Base-by-base conservation (phyloP, 92 coral and sea anemone genomes). In the Umimayanthus chanpuru region DNA sequence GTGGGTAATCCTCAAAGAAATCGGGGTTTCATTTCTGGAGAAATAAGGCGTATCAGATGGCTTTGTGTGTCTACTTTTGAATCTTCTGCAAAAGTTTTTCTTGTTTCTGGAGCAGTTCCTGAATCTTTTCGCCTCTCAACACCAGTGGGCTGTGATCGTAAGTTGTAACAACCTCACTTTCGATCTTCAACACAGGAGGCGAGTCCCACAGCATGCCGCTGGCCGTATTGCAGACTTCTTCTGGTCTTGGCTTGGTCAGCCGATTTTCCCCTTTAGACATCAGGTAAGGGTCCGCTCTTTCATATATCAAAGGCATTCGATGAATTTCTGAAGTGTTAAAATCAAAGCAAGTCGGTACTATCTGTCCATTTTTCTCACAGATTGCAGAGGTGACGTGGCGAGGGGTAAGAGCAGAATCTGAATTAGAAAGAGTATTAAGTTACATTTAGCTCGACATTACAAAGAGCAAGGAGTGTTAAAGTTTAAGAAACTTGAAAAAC, bases 81-180 rank as follows among this genome's bases (percentile, higher is more conserved):
- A 75, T 75, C 44, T 75, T 50, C 28, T 38, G 47, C 12, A 75
- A 75, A 38, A 75, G 79, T 36, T 75, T 75, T 50, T 75, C 79
- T 75, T 75, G 79, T 75, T 75, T 75, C 47, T 75, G 25, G 44
- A 75, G 79, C 79, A 75, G 79, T 20, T 75, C 28, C 79, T 20
- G 79, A 75, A 75, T 75, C 49, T 75, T 75, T 40, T 43, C 79
- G 9, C 39, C 79, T 39, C 79, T 38, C 26, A 75, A 20, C 50
- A 39, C n/a, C 44, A 39, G 79, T 25, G 79, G 8, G 79, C 39
- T 75, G 44, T 23, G 79, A 14, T 75, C 79, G 40, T 10, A 75
- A n/a, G 79, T 38, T 36, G 79, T n/a, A 75, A 44, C 44, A 40
- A 40, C 50, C 44, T 21, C 53, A 75, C 44, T 75, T 39, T 38